A percentile compares a stretch with the other conserved stretches of the same genome.
Conservation (phyloP, 2,113 vertebrate species). For the Clarias batrachus region DNA sequence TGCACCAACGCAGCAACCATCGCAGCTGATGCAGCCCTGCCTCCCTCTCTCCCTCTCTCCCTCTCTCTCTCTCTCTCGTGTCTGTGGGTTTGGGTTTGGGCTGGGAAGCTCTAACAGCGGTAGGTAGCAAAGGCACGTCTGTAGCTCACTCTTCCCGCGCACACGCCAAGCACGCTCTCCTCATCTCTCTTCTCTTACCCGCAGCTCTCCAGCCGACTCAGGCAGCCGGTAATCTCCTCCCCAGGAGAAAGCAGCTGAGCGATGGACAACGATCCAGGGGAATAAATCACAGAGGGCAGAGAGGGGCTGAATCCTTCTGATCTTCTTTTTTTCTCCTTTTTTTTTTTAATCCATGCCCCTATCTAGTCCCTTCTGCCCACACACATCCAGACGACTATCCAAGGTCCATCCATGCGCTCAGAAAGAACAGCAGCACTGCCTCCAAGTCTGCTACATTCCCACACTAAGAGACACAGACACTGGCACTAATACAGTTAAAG, state of each 20-base stretch:
- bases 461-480: slow-evolving; percentile 69
- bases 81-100: slow-evolving; percentile 52
- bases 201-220: slow-evolving; percentile 50
- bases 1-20: slow-evolving; percentile 46
- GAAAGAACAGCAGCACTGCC: slow-evolving; percentile 55
- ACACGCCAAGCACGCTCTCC: slow-evolving; percentile 36
- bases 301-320: slow-evolving; percentile 65
- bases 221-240: slow-evolving; percentile 62
- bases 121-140: slow-evolving; percentile 39
- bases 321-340: slow-evolving; percentile 41
- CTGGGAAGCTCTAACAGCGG: slow-evolving; percentile 32
- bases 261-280: slow-evolving; percentile 44
- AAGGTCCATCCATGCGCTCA: slow-evolving; percentile 49
- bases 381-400: slow-evolving; percentile 40
- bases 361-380: slow-evolving; percentile 51
- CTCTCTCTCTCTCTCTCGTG: slow-evolving; percentile 41
- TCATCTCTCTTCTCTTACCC: slow-evolving; percentile 39
- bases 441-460: slow-evolving; percentile 71
- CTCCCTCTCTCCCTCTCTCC: slow-evolving; percentile 45
- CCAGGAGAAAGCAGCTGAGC: slow-evolving; percentile 48
- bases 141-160: slow-evolving; percentile 47
- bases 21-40: slow-evolving; percentile 55
- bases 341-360: slow-evolving; percentile 43
- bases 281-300: slow-evolving; percentile 53
- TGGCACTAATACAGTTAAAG: slow-evolving; percentile 64